phyloP scores from a whole-genome alignment of 2,888 invertebrate species.

The Lithophane semibrunnea region DNA sequence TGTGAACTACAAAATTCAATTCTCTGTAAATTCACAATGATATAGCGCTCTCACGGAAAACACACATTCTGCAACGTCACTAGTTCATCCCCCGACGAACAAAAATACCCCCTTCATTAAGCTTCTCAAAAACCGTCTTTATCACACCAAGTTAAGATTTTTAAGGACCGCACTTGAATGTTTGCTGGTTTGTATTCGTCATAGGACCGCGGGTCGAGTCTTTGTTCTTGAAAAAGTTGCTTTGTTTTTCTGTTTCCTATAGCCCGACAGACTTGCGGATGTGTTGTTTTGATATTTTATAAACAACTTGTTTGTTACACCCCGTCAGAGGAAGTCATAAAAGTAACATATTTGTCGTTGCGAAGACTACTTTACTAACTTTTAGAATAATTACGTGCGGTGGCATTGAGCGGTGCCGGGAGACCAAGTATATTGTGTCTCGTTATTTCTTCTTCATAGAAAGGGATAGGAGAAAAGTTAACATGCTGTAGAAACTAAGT shows the following conservation, averaged over 20 bases:
- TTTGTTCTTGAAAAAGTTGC: conserved; percentile 81
- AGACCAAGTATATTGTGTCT: conserved; percentile 12
- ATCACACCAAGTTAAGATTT: conserved; percentile 47
- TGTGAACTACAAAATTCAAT: conserved; percentile 68
- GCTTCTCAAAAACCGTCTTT: conserved; percentile 57
- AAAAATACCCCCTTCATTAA: conserved; percentile 14
- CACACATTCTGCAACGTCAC: conserved; percentile 75
- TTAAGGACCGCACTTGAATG: conserved; percentile 47
- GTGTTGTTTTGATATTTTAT: conserved; percentile 77
- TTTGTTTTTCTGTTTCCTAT: conserved; percentile 79
- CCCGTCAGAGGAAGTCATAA: conserved; percentile 54
- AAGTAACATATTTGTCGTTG: conserved; percentile 53
- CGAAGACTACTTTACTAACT: conserved; percentile 36
- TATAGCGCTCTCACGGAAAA: conserved; percentile 71
- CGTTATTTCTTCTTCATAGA: conserved; percentile 22
- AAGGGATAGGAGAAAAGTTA: conserved; percentile 2
- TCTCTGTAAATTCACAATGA: conserved; percentile 65
- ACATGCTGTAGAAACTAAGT: neutral
- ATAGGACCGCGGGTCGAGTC: conserved; percentile 75
- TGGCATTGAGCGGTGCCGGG: conserved; percentile 25
- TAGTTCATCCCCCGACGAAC: conserved; percentile 60
- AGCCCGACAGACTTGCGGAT: conserved; percentile 70
- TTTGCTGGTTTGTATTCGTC: conserved; percentile 75
- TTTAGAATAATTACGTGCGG: conserved; percentile 49
- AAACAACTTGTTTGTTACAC: conserved; percentile 73